Evolutionary conservation across 2,888 invertebrate species (phyloP).

Genomic region (Parasteatoda lunata): DNA sequence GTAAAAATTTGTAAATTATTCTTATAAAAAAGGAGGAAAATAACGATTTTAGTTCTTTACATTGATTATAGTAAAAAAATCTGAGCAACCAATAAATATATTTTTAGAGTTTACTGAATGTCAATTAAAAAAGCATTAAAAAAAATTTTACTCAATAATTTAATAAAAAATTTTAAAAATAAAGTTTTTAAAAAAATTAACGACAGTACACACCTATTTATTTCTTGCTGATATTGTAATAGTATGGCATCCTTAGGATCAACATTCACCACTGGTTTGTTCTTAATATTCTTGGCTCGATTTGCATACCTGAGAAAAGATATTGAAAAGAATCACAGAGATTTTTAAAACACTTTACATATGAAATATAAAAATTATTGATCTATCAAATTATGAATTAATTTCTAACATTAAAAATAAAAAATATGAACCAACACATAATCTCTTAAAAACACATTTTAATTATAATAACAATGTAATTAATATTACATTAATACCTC

Average conservation of each 20-base stretch:
- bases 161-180: background rate
- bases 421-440: too few relatives aligned
- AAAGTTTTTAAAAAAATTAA: slow-evolving; percentile 2
- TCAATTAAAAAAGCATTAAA: background rate
- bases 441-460: too few relatives aligned
- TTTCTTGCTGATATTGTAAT: slow-evolving; percentile 95
- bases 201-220: slow-evolving; percentile 80
- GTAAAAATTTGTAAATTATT: background rate
- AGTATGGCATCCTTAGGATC: slow-evolving; percentile 98
- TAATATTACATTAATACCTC: too few relatives aligned
- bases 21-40: background rate
- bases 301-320: slow-evolving; percentile 83
- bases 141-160: background rate
- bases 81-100: background rate
- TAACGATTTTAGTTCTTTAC: background rate
- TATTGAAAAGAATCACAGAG: background rate
- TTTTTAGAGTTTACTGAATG: background rate
- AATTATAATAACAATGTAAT: too few relatives aligned
- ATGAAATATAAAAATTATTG: too few relatives aligned
- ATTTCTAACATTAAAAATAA: too few relatives aligned
- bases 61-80: background rate
- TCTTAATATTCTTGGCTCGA: slow-evolving; percentile 98
- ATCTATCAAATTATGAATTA: too few relatives aligned
- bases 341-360: too few relatives aligned
- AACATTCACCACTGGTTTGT: slow-evolving; percentile 98